Conservation (phyloP, 2,888 invertebrate species). For the Stratiomys singularior region DNA sequence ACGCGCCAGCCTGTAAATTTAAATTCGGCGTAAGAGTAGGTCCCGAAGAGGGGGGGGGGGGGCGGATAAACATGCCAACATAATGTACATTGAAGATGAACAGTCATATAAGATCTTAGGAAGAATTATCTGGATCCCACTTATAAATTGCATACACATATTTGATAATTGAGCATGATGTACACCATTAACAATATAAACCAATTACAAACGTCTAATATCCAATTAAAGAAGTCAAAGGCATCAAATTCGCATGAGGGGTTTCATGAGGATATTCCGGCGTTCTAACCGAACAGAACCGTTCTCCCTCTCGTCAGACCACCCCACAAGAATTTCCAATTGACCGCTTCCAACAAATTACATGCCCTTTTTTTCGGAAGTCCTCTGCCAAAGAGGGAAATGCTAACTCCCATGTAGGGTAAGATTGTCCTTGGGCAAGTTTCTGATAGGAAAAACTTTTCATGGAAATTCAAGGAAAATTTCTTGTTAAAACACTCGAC, state of each 20-base stretch:
- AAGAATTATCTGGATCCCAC: no score
- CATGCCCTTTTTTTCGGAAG: slow-evolving; percentile 33
- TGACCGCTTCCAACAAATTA: slow-evolving; percentile 44
- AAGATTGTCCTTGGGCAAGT: slow-evolving; percentile 28
- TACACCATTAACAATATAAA: slow-evolving; percentile 14
- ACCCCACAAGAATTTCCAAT: slow-evolving; percentile 43
- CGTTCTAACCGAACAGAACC: not conserved
- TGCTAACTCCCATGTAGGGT: not conserved
- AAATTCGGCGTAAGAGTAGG: no score
- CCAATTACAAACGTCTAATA: slow-evolving; percentile 47
- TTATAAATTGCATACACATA: no score
- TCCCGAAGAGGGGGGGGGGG: no score
- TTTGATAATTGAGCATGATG: no score
- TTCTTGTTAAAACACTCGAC: slow-evolving; percentile 37
- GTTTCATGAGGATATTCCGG: slow-evolving; percentile 15
- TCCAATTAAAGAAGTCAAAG: slow-evolving; percentile 48
- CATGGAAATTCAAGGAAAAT: slow-evolving; percentile 29
- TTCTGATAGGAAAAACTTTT: slow-evolving; percentile 19
- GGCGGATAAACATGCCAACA: no score
- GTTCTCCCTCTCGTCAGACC: slow-evolving; percentile 7
- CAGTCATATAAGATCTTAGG: no score
- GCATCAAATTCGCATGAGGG: slow-evolving; percentile 36
- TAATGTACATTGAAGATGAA: no score
- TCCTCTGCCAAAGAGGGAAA: not conserved
- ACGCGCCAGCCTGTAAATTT: no score